These are phyloP conservation scores for Cerceris rybyensis DNA, from an alignment of 2,888 invertebrate genomes.

Conservation along the genomic window DNA sequence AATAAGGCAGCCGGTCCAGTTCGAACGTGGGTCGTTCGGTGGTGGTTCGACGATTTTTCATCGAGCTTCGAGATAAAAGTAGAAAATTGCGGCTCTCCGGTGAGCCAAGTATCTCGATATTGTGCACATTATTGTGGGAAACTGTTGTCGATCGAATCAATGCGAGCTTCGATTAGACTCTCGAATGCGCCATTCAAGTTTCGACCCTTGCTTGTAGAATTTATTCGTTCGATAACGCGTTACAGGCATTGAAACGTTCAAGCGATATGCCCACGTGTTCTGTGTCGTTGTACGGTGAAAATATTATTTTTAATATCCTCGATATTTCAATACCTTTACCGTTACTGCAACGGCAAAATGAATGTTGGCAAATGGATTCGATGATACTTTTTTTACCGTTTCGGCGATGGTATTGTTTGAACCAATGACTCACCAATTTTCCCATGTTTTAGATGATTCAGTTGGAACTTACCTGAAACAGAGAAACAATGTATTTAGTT, in stretches of 20 bases:
- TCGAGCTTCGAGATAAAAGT: slow-evolving; percentile 42
- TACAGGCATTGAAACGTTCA: background rate
- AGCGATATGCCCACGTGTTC: background rate
- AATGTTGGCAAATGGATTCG: too few species aligned
- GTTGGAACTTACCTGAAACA: slow-evolving; percentile 46
- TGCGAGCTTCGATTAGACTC: slow-evolving; percentile 41
- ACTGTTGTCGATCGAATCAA: slow-evolving; percentile 54
- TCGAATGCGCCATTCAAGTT: slow-evolving; percentile 6
- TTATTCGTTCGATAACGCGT: background rate
- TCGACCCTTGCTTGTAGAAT: slow-evolving; percentile 8
- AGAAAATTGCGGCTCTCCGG: slow-evolving; percentile 31
- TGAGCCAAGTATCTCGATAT: slow-evolving; percentile 23
- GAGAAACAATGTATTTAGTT: slow-evolving; percentile 5
- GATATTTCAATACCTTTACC: too few species aligned
- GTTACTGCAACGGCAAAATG: too few species aligned
- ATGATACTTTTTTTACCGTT: too few species aligned
- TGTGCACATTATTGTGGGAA: slow-evolving; percentile 56
- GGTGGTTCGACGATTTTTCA: slow-evolving; percentile 49
- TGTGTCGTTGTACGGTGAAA: too few species aligned
- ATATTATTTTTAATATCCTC: too few species aligned
- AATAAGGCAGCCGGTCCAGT: slow-evolving; percentile 55
- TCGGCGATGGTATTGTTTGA: background rate
- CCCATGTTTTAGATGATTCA: background rate
- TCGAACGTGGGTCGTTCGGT: slow-evolving; percentile 52
- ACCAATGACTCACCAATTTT: slow-evolving; percentile 20